Base-by-base conservation (phyloP, 2,888 invertebrate genomes). In the Flexamia atlantica region DNA sequence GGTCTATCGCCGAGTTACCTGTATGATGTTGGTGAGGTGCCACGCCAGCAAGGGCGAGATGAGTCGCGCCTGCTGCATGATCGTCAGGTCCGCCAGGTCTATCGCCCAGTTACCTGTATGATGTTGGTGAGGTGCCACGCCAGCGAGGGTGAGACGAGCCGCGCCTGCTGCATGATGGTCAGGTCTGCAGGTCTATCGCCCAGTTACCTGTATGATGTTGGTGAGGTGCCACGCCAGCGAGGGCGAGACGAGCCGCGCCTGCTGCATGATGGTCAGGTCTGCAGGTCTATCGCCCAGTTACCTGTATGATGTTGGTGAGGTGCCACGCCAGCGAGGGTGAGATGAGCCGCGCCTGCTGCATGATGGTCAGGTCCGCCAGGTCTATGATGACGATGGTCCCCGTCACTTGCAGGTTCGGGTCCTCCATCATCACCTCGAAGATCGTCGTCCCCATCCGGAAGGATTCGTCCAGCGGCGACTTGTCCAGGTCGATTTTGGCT, bases 101-200 rank as follows among this genome's bases (percentile, higher is more conserved):
- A n/a, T n/a, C n/a, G n/a, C n/a, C n/a, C n/a, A 87, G 86, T 79
- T 88, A 88, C 88, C 87, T 88, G 88, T 10, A 87, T 85, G 72
- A 87, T 82, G 83, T 87, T 87, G 28, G 87, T 85, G 0, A 88
- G 76, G 81, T 88, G 88, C 87, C 87, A 87, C 23, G 87, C 87
- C 50, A 86, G 53, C 0, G 86, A 86, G 7, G 87, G 87, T 10
- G 87, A 87, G 14, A 86, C 84, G 25, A 88, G 82, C 60, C 86
- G 82, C 5, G 88, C 88, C 79, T 88, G 87, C 81, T 87, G 86
- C 46, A 86, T 32, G 20, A 88, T 60, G n/a, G 86, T 83, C 28
- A 88, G 84, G 14, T 85, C 85, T 30, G 60, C 85, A 88, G 81
- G 82, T 88, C 88, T 53, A 88, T 85, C 53, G 87, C 86, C 17